Percentiles rank a stretch among this genome's conserved stretches.
Evolutionary conservation across 2,113 vertebrate genomes (phyloP).

Genomic region (Podilymbus podiceps): DNA sequence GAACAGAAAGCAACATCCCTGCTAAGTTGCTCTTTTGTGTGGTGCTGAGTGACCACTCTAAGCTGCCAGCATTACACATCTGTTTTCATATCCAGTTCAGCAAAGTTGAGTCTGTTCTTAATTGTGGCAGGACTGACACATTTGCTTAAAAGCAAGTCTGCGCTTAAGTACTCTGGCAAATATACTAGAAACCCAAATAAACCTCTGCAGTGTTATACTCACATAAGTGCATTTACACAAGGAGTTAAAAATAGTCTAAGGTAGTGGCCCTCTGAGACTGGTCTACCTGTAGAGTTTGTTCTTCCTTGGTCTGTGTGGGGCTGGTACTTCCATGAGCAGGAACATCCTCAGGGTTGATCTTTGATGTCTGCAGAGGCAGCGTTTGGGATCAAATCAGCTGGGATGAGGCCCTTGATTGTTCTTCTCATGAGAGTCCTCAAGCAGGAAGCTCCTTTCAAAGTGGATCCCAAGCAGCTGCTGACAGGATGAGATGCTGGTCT

Average conservation of each 20-base stretch:
- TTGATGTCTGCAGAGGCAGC: background rate
- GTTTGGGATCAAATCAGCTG: fast-evolving
- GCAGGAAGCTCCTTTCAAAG: background rate
- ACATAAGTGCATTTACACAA: background rate
- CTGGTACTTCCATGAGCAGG: background rate
- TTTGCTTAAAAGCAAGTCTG: background rate
- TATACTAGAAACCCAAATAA: background rate
- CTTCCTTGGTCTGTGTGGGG: background rate
- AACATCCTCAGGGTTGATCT: background rate
- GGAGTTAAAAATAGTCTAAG: background rate
- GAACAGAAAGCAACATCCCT: background rate
- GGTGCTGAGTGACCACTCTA: background rate
- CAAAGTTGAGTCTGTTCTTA: background rate
- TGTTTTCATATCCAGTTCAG: background rate
- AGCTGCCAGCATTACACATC: background rate
- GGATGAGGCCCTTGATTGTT: background rate
- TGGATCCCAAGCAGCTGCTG: background rate
- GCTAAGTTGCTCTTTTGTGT: background rate
- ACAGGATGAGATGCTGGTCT: background rate
- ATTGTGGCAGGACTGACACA: background rate
- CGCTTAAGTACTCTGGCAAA: background rate
- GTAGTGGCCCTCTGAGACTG: background rate
- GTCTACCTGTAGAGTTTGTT: background rate
- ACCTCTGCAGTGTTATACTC: fast-evolving
- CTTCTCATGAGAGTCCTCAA: background rate